Evolutionary conservation across 2,113 vertebrate species (phyloP), one percentile per base, ranked within the genome.

Genomic region (Brienomyrus brachyistius): DNA sequence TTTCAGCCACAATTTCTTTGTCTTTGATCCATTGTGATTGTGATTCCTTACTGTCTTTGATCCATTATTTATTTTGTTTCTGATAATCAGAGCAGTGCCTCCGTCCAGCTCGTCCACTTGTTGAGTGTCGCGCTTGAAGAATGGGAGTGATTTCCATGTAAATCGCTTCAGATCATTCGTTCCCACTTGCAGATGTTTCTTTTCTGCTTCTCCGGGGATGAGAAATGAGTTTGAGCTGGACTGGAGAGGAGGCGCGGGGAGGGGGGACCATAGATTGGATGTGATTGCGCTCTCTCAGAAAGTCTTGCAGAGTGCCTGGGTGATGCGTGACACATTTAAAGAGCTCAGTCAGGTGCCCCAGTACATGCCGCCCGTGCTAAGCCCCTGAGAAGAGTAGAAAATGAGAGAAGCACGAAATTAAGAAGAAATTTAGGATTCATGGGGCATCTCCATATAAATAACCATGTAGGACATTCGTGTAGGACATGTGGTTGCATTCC

Each of bases 101-200:
- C 51, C 48, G 87, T 62, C 77, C 51, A 66, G 62, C 82, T 90
- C 23, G 43, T 62, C 87, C 66, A 51, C 51, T 8, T 47, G 90
- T 88, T 89, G 84, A 87, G 94, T 91, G 91, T 91, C 91, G 91
- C 89, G 90, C 93, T 90, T 89, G 35, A 93, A 94, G 93, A 94
- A 93, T 92, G 92, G 93, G 92, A 94, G 92, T 93, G 94, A 96
- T 96, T 96, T 95, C 94, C 94, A 96, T 95, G 94, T 95, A 96
- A 96, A 96, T 96, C 92, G 92, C 94, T 94, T 94, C 93, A 93
- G 94, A 93, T 94, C 94, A 94, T 86, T 82, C 80, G 52, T 59
- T 13, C 35, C 82, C 82, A n/a, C 50, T 31, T 54, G 85, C 85
- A 87, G 27, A 23, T 50, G 74, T 23, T 40, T 80, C 56, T 31